A percentile compares a stretch with the other conserved stretches of the same genome.
Conservation (phyloP, 2,797 vertebrate genomes). For the Anguilla anguilla region DNA sequence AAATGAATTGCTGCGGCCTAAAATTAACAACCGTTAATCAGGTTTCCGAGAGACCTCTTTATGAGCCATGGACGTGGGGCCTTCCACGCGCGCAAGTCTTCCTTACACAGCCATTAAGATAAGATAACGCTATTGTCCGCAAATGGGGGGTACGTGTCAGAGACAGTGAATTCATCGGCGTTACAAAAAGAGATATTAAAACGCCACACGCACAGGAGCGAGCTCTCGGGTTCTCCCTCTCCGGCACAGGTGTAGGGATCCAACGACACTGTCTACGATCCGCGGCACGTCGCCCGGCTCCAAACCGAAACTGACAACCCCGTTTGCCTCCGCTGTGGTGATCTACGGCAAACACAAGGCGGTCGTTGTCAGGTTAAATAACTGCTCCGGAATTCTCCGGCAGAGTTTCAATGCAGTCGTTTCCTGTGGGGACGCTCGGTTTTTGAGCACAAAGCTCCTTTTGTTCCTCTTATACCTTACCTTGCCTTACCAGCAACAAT, state of each 20-base stretch:
- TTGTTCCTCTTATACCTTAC: neutral
- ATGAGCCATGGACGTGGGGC: neutral
- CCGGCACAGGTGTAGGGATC: neutral
- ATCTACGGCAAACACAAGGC: neutral
- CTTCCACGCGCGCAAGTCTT: neutral
- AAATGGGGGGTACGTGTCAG: neutral
- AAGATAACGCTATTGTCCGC: neutral
- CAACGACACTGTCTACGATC: neutral
- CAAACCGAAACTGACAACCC: neutral
- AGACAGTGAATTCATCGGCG: neutral
- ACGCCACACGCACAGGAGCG: neutral
- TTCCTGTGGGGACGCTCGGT: neutral
- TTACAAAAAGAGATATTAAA: neutral
- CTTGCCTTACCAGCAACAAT: neutral
- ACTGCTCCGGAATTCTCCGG: neutral
- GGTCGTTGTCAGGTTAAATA: neutral
- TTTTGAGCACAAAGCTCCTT: neutral
- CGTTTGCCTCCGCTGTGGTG: neutral
- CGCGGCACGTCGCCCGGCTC: neutral
- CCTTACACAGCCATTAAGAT: neutral
- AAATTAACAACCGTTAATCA: neutral
- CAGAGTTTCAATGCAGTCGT: neutral
- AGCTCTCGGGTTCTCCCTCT: neutral
- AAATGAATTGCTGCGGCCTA: neutral
- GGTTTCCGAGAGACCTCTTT: neutral